A percentile compares a stretch with the other conserved stretches of the same genome.
phyloP scores from a whole-genome alignment of 2,888 invertebrate species.

The Mimumesa dahlbomi region DNA sequence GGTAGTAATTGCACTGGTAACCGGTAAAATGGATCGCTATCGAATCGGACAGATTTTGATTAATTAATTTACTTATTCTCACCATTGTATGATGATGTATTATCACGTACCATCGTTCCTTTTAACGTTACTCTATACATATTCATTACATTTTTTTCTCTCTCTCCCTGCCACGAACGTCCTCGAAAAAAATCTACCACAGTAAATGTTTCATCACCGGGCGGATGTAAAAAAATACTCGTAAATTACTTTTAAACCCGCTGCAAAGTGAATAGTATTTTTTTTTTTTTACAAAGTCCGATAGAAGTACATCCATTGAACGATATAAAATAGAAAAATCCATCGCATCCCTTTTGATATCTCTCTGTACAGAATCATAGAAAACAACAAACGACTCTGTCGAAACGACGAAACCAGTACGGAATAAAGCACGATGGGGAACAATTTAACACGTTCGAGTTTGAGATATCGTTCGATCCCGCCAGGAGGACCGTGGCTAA shows the following conservation, averaged over 20 bases:
- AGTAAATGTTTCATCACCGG: not conserved
- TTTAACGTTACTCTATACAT: slow-evolving; percentile 20
- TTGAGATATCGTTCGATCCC: not conserved
- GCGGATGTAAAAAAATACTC: not conserved
- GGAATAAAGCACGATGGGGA: no score
- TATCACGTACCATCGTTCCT: slow-evolving; percentile 4
- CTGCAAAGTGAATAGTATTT: no score
- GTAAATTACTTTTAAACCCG: not conserved
- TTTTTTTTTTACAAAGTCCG: no score
- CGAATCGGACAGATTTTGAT: slow-evolving; percentile 49
- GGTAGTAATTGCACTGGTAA: slow-evolving; percentile 37
- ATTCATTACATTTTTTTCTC: slow-evolving; percentile 15
- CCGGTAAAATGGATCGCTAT: slow-evolving; percentile 46
- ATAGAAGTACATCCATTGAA: not conserved
- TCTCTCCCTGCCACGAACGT: not conserved
- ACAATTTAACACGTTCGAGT: no score
- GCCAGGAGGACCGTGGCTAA: slow-evolving; percentile 1
- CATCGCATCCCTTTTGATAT: no score
- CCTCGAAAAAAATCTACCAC: no score
- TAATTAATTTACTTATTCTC: slow-evolving; percentile 53
- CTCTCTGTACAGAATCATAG: no score
- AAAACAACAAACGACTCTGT: no score
- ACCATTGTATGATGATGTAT: slow-evolving; percentile 38
- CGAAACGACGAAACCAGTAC: no score
- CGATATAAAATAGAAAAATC: no score